A percentile compares a stretch with the other conserved stretches of the same genome.
phyloP scores from a whole-genome alignment of 1,140 invertebrate species.

The Telenomus remus region DNA sequence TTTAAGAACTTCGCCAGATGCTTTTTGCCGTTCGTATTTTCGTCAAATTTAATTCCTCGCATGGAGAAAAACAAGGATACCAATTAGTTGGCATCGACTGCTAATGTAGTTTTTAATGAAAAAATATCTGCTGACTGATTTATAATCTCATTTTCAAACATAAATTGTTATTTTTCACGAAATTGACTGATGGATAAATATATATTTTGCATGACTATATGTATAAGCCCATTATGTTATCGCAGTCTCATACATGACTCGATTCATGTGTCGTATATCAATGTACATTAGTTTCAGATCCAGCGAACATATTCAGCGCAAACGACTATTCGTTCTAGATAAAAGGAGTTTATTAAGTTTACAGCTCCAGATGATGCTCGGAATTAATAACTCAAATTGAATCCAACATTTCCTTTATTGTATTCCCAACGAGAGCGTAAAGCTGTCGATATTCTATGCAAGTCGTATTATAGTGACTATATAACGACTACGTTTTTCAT shows the following conservation, averaged over 20 bases:
- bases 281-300: slow-evolving; percentile 36
- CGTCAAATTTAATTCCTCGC: too few species aligned
- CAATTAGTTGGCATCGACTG: too few species aligned
- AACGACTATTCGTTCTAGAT: slow-evolving; percentile 28
- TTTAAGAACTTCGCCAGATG: not conserved
- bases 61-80: too few species aligned
- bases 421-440: slow-evolving; percentile 20
- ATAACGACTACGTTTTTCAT: too few species aligned
- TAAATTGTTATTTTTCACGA: not conserved
- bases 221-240: slow-evolving; percentile 33
- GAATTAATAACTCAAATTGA: slow-evolving; percentile 34
- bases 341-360: slow-evolving; percentile 32
- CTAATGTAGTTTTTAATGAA: too few species aligned
- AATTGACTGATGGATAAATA: slow-evolving; percentile 44
- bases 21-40: not conserved
- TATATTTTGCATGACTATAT: slow-evolving; percentile 26
- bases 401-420: slow-evolving; percentile 20
- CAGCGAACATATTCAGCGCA: slow-evolving; percentile 16
- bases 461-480: too few species aligned
- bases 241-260: slow-evolving; percentile 33
- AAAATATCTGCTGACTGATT: too few species aligned
- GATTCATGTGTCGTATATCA: slow-evolving; percentile 40
- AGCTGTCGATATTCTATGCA: slow-evolving; percentile 13
- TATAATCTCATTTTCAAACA: too few species aligned
- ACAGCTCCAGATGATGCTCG: slow-evolving; percentile 5